Base-by-base conservation (phyloP, 2,888 invertebrate genomes). In the Agrotis puta region DNA sequence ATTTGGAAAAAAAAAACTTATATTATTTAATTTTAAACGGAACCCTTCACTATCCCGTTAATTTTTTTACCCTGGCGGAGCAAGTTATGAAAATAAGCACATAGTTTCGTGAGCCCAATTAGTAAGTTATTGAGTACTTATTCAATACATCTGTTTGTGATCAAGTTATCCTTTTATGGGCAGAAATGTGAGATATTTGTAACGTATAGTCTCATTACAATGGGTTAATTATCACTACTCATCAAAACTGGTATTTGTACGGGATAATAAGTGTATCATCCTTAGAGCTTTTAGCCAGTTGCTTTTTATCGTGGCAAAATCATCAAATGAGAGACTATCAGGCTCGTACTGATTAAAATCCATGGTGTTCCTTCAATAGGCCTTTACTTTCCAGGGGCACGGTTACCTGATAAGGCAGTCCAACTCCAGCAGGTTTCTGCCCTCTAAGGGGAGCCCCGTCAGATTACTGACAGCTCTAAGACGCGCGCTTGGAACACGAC, bases 1-100 rank as follows among this genome's bases (percentile, higher is more conserved):
- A 39, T 39, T 39, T 39, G 2, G 11, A 39, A 39, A 1, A 39
- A 39, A 1, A 39, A 39, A 1, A 39, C 11, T 39, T 2, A 11
- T 39, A 11, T 39, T 39, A 11, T 39, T 39, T 39, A 39, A 39
- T 11, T 11, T 11, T 2, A 39, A 39, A 39, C 54, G n/a, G 54
- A 54, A 27, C 54, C 54, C 18, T 11, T 27, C 18, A 54, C 16
- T 11, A 27, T n/a, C 4, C 2, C 0, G 4, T 18, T 0, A n/a
- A 22, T 54, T 43, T 47, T 50, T 50, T 16, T n/a, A 39, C 0
- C 0, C 27, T 33, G 22, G n/a, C 4, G 1, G 2, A 53, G 50
- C 71, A 62, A 51, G 62, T 71, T 68, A 79, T 76, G 76, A 71
- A 62, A 76, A 79, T 76, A 20, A 45, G 33, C n/a, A 1, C 43